phyloP scores from a whole-genome alignment of 2,888 invertebrate genomes.

The Caenorhabditis sinica region DNA sequence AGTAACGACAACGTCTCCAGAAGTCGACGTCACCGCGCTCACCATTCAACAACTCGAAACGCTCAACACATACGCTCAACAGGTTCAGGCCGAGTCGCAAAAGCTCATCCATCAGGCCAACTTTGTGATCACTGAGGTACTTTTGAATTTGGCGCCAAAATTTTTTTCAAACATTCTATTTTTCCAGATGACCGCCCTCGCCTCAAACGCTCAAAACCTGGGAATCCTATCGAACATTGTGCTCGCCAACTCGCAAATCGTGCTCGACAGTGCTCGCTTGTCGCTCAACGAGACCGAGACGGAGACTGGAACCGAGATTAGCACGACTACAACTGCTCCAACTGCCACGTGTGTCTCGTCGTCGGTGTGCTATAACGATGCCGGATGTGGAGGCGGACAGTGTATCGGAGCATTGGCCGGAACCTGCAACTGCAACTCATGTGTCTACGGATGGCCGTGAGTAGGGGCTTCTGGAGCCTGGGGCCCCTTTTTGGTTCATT shows the following conservation, averaged over 20 bases:
- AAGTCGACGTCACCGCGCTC: slow-evolving; percentile 21
- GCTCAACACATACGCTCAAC: slow-evolving; percentile 54
- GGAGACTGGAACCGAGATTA: slow-evolving; percentile 22
- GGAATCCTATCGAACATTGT: slow-evolving; percentile 50
- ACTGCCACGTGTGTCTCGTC: slow-evolving; percentile 48
- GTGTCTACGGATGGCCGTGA: slow-evolving; percentile 64
- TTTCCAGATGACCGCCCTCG: slow-evolving; percentile 63
- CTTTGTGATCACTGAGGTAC: slow-evolving; percentile 54
- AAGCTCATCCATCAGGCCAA: slow-evolving; percentile 64
- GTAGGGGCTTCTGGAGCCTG: too few relatives aligned
- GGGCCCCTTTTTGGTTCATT: too few relatives aligned
- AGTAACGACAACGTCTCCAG: slow-evolving; percentile 24
- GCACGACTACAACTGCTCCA: not conserved
- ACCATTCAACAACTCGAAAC: slow-evolving; percentile 56
- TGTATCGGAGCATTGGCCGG: slow-evolving; percentile 66
- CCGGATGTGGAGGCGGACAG: slow-evolving; percentile 61
- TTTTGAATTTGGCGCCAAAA: not conserved
- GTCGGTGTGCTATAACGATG: slow-evolving; percentile 59
- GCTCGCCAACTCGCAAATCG: slow-evolving; percentile 51
- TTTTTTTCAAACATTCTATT: too few relatives aligned
- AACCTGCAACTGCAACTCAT: slow-evolving; percentile 67
- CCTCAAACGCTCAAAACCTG: slow-evolving; percentile 60
- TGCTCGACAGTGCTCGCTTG: slow-evolving; percentile 54
- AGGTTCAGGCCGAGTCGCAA: slow-evolving; percentile 61
- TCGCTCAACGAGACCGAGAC: slow-evolving; percentile 40